Evolutionary conservation across 1,140 invertebrate species (phyloP).

Genomic region (Drosophila burlai): DNA sequence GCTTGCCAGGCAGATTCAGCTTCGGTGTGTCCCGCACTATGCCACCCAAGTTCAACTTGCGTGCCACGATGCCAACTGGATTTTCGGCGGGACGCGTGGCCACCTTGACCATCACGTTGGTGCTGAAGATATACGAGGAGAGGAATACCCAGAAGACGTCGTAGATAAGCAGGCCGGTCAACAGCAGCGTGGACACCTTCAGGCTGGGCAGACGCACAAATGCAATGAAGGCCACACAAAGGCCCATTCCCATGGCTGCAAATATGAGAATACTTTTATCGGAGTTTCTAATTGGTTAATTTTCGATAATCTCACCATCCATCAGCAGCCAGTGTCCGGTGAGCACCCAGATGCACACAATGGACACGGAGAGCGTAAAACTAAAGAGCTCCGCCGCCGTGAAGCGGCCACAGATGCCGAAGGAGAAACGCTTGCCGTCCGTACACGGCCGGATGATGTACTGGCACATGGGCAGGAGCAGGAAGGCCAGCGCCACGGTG

Average conservation of each 20-base stretch:
- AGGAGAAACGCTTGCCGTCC: conserved; percentile 95
- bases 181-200: conserved; percentile 97
- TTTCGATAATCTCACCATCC: conserved; percentile 90
- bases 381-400: conserved; percentile 97
- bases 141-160: conserved; percentile 99
- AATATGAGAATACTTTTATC: conserved; percentile 28
- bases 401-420: conserved; percentile 95
- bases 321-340: conserved; percentile 99
- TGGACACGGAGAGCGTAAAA: conserved; percentile 95
- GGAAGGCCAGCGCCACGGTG: conserved; percentile 97
- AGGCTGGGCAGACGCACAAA: conserved; percentile 97
- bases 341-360: conserved; percentile 98
- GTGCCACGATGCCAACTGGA: conserved; percentile 96
- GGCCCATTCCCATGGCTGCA: conserved; percentile 96
- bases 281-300: neutral
- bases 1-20: conserved; percentile 97
- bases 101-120: conserved; percentile 99
- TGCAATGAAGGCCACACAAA: conserved; percentile 99
- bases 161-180: conserved; percentile 97
- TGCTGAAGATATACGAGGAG: conserved; percentile 99
- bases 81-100: conserved; percentile 95
- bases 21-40: conserved; percentile 96
- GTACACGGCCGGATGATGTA: conserved; percentile 96
- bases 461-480: conserved; percentile 98
- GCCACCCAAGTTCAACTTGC: conserved; percentile 95